Evolutionary conservation across 2,113 vertebrate genomes (phyloP).

Genomic region (Chaetura pelagica): DNA sequence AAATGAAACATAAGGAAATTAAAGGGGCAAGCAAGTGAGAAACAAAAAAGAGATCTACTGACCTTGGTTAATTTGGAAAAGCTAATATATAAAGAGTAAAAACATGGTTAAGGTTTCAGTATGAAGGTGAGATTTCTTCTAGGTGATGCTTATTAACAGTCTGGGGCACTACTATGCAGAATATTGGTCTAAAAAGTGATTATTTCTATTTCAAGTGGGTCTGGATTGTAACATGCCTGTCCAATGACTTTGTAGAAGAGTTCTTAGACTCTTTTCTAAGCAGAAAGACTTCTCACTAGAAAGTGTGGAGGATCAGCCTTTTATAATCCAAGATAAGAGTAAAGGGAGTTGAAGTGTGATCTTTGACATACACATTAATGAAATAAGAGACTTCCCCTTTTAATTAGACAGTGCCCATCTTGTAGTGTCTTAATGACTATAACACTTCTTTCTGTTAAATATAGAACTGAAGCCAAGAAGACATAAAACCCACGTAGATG

Average conservation of each 20-base stretch:
- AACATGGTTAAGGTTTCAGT: not conserved
- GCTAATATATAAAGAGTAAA: constrained; percentile 52
- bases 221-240: not conserved
- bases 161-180: not conserved
- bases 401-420: not conserved
- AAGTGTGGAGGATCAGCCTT: not conserved
- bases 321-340: not conserved
- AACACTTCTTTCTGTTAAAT: not conserved
- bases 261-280: not conserved
- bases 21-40: constrained; percentile 18
- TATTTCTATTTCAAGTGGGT: not conserved
- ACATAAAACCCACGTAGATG: not conserved
- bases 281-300: not conserved
- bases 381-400: not conserved
- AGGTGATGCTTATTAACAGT: no score
- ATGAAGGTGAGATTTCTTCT: constrained; percentile 6
- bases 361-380: not conserved
- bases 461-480: not conserved
- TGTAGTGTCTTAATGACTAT: not conserved
- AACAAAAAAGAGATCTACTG: constrained; percentile 17
- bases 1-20: constrained; percentile 60
- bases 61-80: constrained; percentile 55
- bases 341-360: not conserved
- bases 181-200: not conserved
- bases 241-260: not conserved